phyloP scores from a whole-genome alignment of 2,797 vertebrate species.

The Hyperoplus immaculatus region DNA sequence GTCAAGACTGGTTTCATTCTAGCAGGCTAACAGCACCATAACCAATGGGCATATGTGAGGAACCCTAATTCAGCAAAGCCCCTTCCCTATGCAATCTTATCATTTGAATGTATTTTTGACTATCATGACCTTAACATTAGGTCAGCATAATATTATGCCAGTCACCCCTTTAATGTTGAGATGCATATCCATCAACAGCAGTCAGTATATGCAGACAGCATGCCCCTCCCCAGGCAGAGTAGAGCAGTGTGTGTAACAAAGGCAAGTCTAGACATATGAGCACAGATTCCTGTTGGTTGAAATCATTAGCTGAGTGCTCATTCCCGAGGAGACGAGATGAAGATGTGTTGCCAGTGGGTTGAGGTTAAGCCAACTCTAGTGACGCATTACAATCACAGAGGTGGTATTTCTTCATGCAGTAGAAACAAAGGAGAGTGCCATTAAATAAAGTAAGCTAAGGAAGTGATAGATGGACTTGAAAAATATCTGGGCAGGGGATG shows the following conservation, averaged over 20 bases:
- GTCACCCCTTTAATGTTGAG: not conserved
- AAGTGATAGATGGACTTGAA: too few species aligned
- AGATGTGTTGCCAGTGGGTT: conserved; percentile 36
- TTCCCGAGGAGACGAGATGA: conserved; percentile 40
- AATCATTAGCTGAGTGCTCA: conserved; percentile 43
- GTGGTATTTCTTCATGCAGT: not conserved
- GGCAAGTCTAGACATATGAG: conserved; percentile 62
- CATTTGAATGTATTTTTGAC: not conserved
- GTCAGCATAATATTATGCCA: not conserved
- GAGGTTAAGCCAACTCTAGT: conserved; percentile 2
- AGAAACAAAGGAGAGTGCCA: too few species aligned
- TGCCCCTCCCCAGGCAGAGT: not conserved
- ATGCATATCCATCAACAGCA: not conserved
- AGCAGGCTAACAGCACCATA: not conserved
- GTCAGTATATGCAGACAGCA: conserved; percentile 31
- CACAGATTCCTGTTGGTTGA: conserved; percentile 48
- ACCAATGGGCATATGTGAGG: not conserved
- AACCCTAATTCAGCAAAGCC: not conserved
- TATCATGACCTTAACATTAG: not conserved
- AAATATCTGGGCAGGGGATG: too few species aligned
- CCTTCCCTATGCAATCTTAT: not conserved
- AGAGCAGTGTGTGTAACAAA: conserved; percentile 34
- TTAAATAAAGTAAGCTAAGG: too few species aligned
- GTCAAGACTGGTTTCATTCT: not conserved
- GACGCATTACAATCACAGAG: conserved; percentile 8